phyloP scores from a whole-genome alignment of 2,113 vertebrate species.

The Crypturellus undulatus region DNA sequence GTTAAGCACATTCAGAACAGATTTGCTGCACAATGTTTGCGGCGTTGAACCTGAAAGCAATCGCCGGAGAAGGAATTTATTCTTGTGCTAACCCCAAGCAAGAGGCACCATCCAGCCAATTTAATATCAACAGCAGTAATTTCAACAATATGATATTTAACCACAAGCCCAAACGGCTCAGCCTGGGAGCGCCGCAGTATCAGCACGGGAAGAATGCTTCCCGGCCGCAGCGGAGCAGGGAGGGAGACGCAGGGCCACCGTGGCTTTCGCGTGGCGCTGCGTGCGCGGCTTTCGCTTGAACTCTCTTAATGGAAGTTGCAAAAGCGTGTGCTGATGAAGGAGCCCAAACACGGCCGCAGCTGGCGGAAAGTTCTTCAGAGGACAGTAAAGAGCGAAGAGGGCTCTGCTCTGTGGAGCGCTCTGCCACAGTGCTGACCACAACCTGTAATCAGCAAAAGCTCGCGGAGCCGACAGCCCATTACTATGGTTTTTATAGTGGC shows the following conservation, averaged over 20 bases:
- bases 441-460: neutral
- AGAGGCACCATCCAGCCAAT: conserved; percentile 67
- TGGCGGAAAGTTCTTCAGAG: neutral
- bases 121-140: conserved; percentile 72
- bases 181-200: conserved; percentile 18
- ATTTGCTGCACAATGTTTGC: conserved; percentile 68
- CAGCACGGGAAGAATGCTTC: neutral
- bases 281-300: neutral
- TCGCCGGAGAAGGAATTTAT: conserved; percentile 63
- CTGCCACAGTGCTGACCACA: neutral
- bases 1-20: conserved; percentile 68
- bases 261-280: neutral
- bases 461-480: neutral
- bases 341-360: neutral
- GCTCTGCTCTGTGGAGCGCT: accelerated
- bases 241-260: conserved; percentile 22
- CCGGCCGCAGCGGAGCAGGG: conserved; percentile 26
- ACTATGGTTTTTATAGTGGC: neutral
- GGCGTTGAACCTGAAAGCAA: conserved; percentile 66
- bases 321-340: conserved; percentile 25
- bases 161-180: conserved; percentile 61
- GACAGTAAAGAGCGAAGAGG: neutral
- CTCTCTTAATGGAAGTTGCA: conserved; percentile 36
- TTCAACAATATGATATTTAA: conserved; percentile 70
- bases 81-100: conserved; percentile 69